Evolutionary conservation across 2,797 vertebrate species (phyloP).

Genomic region (Chlorospingus flavigularis): DNA sequence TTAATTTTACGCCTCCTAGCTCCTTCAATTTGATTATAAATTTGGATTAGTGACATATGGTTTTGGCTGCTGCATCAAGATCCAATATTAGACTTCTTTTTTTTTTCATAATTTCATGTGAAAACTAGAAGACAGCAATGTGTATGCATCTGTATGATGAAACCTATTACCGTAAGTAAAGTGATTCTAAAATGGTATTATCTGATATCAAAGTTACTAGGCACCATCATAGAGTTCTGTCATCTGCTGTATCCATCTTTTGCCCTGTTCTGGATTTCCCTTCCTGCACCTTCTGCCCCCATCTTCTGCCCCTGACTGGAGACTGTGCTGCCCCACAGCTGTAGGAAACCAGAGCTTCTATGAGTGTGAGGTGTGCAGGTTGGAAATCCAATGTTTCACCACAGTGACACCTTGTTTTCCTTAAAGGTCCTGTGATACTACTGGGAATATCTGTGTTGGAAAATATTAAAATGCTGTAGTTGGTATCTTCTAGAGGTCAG

Average conservation of each 20-base stretch:
- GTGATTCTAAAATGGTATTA: neutral
- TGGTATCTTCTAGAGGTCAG: neutral
- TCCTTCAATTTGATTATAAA: neutral
- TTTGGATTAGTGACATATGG: neutral
- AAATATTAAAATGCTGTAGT: neutral
- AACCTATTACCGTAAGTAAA: neutral
- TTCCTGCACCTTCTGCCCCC: neutral
- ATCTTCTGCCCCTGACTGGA: neutral
- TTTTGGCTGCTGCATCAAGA: neutral
- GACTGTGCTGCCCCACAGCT: neutral
- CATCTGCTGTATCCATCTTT: neutral
- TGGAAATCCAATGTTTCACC: neutral
- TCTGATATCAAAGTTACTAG: neutral
- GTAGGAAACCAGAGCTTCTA: neutral
- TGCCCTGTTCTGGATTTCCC: neutral
- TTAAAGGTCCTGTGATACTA: neutral
- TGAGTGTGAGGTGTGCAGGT: neutral
- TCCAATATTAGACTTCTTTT: neutral
- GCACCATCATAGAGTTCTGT: neutral
- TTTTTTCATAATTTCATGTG: neutral
- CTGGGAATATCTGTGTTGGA: neutral
- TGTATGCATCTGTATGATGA: neutral
- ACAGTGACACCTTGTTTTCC: neutral
- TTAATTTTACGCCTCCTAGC: neutral
- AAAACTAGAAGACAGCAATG: neutral